Base-by-base conservation (phyloP, 2,888 invertebrate species). In the Lepidocyrtinus sp. region DNA sequence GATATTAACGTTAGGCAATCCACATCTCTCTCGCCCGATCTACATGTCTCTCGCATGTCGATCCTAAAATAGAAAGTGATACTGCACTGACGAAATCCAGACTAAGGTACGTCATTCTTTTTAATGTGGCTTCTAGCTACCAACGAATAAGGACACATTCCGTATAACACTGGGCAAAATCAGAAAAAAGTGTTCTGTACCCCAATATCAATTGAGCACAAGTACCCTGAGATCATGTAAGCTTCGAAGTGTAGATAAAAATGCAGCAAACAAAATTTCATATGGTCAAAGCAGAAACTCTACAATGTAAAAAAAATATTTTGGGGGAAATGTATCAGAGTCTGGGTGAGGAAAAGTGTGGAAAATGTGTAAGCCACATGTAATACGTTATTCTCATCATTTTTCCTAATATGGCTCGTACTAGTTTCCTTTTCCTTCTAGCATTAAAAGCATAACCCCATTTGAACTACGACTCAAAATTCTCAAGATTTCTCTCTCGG, bases 371-470 rank as follows among this genome's bases (percentile, higher is more conserved):
- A 36, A 36, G 36, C 36, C 5, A 50, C 50, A n/a, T n/a, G n/a
- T n/a, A n/a, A 50, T 50, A 50, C 50, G 19, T 64, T 63, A 22
- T 64, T 63, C 63, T 68, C 77, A 45, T 72, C 72, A 72, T 77
- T 72, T 76, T 77, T 62, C 77, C 77, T 72, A 72, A 77, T 77
- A 77, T 72, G 77, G 77, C 26, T 69, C 46, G 72, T 71, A 72
- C 77, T 59, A 77, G 77, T 77, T 77, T 77, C 77, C 77, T 77
- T 67, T 77, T 77, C 72, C 77, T 77, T 72, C 77, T 77, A 72
- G 77, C 77, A 77, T 45, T 36, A 72, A 68, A 50, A 2, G 17
- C 2, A 22, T 72, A 65, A 72, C 72, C 77, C 72, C 77, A 72
- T 67, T 77, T 77, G 77, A 77, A 72, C 77, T 67, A 64, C 12